Conservation (phyloP, 2,797 vertebrate genomes). For the Myotis findleyi region DNA sequence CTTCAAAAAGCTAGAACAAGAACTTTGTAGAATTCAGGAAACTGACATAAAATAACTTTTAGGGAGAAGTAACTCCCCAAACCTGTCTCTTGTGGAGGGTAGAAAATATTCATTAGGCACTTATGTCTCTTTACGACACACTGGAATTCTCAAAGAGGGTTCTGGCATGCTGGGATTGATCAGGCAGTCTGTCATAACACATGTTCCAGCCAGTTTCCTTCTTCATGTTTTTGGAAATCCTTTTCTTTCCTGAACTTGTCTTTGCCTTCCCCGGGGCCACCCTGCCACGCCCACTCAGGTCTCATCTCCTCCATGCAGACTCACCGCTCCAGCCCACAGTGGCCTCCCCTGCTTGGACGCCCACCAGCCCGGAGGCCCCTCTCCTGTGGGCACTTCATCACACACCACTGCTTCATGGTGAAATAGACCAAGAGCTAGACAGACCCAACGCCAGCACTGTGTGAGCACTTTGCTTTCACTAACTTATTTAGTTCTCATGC, state of each 20-base stretch:
- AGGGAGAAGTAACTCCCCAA: not conserved
- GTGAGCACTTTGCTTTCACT: not conserved
- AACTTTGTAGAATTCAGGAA: conserved; percentile 33
- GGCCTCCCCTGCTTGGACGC: not conserved
- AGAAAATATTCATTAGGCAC: not conserved
- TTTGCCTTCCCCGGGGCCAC: not conserved
- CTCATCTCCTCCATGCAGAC: not conserved
- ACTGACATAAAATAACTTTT: not conserved
- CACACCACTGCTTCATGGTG: rapidly evolving
- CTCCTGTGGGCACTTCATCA: not conserved
- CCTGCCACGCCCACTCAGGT: not conserved
- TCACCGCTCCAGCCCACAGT: not conserved
- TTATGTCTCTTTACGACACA: not conserved
- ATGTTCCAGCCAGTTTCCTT: not conserved
- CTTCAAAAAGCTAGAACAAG: not conserved
- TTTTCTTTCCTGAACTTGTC: not conserved
- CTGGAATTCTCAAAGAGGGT: not conserved
- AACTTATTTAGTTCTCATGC: not conserved
- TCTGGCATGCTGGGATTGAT: not conserved
- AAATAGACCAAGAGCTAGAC: not conserved
- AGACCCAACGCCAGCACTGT: not conserved
- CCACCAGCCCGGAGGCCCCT: not conserved
- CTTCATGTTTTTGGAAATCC: not conserved
- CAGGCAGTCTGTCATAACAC: not conserved
- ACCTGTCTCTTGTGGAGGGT: not conserved